Conservation (phyloP, 2,888 invertebrate genomes). For the Alviniconcha strummeri region DNA sequence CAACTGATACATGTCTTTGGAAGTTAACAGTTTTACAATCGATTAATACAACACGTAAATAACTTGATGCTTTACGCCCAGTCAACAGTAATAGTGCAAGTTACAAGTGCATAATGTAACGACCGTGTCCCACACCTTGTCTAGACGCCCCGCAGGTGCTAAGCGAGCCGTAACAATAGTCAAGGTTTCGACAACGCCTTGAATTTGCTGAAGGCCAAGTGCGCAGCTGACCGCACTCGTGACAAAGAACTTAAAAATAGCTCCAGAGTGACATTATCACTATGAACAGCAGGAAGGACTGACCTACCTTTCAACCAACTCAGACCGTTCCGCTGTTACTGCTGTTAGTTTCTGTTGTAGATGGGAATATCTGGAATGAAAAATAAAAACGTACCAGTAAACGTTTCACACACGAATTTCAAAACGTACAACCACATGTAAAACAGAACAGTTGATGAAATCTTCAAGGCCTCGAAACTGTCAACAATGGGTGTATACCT, state of each 20-base stretch:
- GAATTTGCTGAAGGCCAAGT: too few species aligned
- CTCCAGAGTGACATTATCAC: neutral
- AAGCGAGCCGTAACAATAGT: too few species aligned
- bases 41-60: too few species aligned
- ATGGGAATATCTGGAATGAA: slow-evolving; percentile 15
- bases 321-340: neutral
- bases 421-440: too few species aligned
- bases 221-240: neutral
- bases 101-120: too few species aligned
- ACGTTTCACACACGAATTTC: neutral
- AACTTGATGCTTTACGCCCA: too few species aligned
- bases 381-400: neutral
- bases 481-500: slow-evolving; percentile 15
- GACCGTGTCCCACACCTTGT: too few species aligned
- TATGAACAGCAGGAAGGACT: neutral
- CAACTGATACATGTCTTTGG: too few species aligned
- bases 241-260: slow-evolving; percentile 27
- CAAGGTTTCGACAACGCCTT: too few species aligned
- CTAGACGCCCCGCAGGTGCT: too few species aligned
- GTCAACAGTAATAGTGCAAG: too few species aligned
- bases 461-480: neutral
- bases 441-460: neutral
- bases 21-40: too few species aligned
- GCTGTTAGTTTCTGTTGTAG: neutral
- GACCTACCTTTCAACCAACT: slow-evolving; percentile 13